Evolutionary conservation across 2,113 vertebrate species (phyloP).

Genomic region (Entelurus aequoreus): DNA sequence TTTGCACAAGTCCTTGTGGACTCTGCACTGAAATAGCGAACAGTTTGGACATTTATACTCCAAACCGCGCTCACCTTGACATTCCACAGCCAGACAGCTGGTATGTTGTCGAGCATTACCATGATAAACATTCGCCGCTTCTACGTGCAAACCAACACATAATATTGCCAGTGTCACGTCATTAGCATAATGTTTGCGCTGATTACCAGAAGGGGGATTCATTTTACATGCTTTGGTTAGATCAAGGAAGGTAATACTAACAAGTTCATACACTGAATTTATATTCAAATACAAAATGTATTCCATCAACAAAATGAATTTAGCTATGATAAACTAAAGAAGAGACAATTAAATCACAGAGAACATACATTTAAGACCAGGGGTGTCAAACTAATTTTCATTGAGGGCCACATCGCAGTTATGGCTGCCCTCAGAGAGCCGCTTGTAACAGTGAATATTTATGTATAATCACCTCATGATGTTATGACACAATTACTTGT

Average conservation of each 20-base stretch:
- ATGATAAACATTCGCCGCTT: constrained; percentile 31
- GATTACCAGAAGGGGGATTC: constrained; percentile 22
- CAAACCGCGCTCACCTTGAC: constrained; percentile 57
- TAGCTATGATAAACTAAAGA: too few species aligned
- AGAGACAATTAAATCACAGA: too few species aligned
- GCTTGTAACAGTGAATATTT: too few species aligned
- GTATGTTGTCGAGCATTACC: constrained; percentile 42
- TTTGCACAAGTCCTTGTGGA: constrained; percentile 53
- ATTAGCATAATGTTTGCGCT: constrained; percentile 26
- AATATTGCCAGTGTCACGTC: constrained; percentile 29
- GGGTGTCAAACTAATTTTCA: too few species aligned
- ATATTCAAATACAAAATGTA: not conserved
- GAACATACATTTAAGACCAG: too few species aligned
- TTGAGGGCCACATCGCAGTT: too few species aligned
- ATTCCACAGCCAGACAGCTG: constrained; percentile 39
- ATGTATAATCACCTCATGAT: too few species aligned
- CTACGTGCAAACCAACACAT: constrained; percentile 21
- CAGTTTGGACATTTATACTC: constrained; percentile 54
- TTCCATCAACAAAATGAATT: not conserved
- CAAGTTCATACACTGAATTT: not conserved
- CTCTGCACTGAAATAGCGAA: constrained; percentile 36
- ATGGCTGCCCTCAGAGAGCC: too few species aligned
- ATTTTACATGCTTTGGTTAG: constrained; percentile 2
- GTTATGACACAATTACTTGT: too few species aligned
- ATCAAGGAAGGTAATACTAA: constrained; percentile 5